Base-by-base conservation (phyloP, 1,140 invertebrate genomes). In the Sycophaga agraensis region DNA sequence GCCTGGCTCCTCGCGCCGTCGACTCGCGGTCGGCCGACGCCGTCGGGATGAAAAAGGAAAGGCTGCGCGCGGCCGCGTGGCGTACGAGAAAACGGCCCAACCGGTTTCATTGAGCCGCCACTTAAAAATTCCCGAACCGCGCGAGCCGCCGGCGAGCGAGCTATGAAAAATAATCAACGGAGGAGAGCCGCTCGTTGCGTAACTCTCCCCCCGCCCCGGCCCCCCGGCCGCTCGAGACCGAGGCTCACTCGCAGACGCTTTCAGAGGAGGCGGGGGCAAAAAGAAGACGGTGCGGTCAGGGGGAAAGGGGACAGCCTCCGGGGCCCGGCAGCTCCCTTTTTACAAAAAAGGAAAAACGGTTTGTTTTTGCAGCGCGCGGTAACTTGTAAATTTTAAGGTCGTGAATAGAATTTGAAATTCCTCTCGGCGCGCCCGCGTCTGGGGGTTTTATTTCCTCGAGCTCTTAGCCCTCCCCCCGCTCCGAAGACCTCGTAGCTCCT, bases 121-220 rank as follows among this genome's bases (percentile, higher is more conserved):
- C 72, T 74, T 66, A 72, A 72, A 73, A 76, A 75, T 72, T 72
- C 68, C 64, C 65, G 54, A 68, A 71, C 64, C 71, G 64, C 65
- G 69, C 7, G 14, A 39, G 35, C 6, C 28, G 28, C 28, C 5
- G 28, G 28, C 28, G 66, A 66, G 69, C 7, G 14, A 6, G 35
- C 35, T 71, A 70, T 68, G 70, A 74, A 74, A 74, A 76, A 76
- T 76, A 75, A 76, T 76, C 69, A 75, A 72, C 73, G 69, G 58
- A 72, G 67, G 68, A 67, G 58, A 59, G 56, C 49, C 8, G 40
- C 9, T 48, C 12, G 56, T 74, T 74, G 70, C 73, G 72, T 74
- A 74, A 75, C 69, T 70, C 69, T 69, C 26, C 22, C 40, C 46
- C 42, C 17, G n/a, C n/a, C n/a, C n/a, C n/a, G n/a, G n/a, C n/a